Evolutionary conservation across 2,888 invertebrate species (phyloP).

Genomic region (Aplocera efformata): DNA sequence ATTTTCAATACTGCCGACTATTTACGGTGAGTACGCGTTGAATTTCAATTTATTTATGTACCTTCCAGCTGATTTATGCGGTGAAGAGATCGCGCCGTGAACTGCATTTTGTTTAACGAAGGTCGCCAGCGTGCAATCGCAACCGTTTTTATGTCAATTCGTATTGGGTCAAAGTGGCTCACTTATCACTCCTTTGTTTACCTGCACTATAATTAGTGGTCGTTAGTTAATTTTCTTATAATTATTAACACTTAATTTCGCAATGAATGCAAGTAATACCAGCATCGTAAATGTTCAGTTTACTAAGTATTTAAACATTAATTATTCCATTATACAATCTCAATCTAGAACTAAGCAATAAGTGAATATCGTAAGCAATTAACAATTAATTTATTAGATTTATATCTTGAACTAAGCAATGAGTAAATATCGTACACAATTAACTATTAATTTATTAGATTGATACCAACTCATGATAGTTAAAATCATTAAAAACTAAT

Average conservation of each 20-base stretch:
- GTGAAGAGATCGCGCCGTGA: conserved; percentile 57
- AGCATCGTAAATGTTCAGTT: too few relatives aligned
- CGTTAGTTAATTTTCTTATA: conserved; percentile 27
- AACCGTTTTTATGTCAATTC: conserved; percentile 54
- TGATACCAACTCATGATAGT: conserved; percentile 8
- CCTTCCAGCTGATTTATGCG: conserved; percentile 67
- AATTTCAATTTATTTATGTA: conserved; percentile 64
- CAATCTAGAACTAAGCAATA: too few relatives aligned
- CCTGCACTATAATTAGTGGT: conserved; percentile 28
- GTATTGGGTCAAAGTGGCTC: conserved; percentile 38
- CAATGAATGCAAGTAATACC: conserved; percentile 9
- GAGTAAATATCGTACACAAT: neutral
- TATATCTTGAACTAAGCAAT: too few relatives aligned
- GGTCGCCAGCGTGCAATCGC: conserved; percentile 54
- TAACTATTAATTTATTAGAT: neutral
- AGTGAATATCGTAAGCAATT: too few relatives aligned
- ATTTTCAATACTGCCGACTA: conserved; percentile 65
- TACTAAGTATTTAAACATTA: neutral
- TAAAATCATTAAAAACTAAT: conserved; percentile 11
- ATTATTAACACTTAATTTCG: conserved; percentile 14
- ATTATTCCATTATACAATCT: too few relatives aligned
- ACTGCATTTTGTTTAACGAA: conserved; percentile 63
- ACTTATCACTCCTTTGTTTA: conserved; percentile 38
- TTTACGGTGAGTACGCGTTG: conserved; percentile 72
- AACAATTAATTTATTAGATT: too few relatives aligned